Evolutionary conservation across 1,140 invertebrate species (phyloP).

Genomic region (Drosophila busckii): DNA sequence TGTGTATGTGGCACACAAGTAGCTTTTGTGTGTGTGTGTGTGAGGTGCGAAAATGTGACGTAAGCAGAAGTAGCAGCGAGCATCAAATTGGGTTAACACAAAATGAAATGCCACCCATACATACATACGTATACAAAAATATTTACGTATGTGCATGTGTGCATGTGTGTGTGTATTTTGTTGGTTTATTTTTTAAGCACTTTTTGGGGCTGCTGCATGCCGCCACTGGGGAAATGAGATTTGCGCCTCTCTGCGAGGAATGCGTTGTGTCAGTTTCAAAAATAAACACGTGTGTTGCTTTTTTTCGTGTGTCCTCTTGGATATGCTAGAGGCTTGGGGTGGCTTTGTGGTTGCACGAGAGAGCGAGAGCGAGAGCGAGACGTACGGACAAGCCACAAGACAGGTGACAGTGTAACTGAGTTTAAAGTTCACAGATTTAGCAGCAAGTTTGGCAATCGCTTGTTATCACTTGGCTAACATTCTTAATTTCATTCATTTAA

Average conservation of each 20-base stretch:
- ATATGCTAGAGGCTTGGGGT: no score
- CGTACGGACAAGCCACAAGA: no score
- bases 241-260: constrained; percentile 60
- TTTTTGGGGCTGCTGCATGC: constrained; percentile 28
- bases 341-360: no score
- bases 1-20: neutral
- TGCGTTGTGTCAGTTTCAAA: constrained; percentile 64
- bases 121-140: no score
- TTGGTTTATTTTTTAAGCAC: constrained; percentile 1
- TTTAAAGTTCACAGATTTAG: constrained; percentile 8
- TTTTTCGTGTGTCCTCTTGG: no score
- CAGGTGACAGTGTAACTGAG: no score
- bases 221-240: constrained; percentile 69
- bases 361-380: no score
- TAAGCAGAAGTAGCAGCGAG: constrained; percentile 50
- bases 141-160: constrained; percentile 11
- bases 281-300: constrained; percentile 43
- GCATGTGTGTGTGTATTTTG: constrained; percentile 1
- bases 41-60: constrained; percentile 74
- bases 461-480: constrained; percentile 18
- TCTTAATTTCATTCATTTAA: constrained; percentile 10
- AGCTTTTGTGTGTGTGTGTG: constrained; percentile 34
- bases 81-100: constrained; percentile 68
- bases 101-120: no score
- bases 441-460: neutral